Conservation (phyloP, 2,113 vertebrate genomes). For the Hippolais icterina region DNA sequence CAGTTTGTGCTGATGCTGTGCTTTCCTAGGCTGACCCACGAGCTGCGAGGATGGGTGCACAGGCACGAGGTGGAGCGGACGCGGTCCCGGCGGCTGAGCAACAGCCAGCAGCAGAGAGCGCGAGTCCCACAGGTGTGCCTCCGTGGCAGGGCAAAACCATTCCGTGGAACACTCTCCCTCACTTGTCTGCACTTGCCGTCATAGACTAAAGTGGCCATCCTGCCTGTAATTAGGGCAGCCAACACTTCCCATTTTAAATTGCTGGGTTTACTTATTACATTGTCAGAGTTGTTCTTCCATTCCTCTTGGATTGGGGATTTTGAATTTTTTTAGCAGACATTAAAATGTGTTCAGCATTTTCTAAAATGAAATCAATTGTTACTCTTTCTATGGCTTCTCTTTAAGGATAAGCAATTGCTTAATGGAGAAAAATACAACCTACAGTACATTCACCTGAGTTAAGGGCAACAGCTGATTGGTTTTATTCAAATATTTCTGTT, state of each 20-base stretch:
- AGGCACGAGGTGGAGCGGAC: slow-evolving; percentile 55
- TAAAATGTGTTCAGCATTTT: neutral
- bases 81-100: slow-evolving; percentile 8
- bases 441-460: neutral
- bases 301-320: neutral
- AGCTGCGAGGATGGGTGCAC: slow-evolving; percentile 60
- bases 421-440: neutral
- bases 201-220: neutral
- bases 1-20: neutral
- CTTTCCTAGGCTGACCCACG: slow-evolving; percentile 20
- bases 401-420: neutral
- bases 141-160: neutral
- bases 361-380: neutral
- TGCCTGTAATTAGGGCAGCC: neutral
- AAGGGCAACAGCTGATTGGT: neutral
- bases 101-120: slow-evolving; percentile 28
- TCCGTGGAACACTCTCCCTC: neutral
- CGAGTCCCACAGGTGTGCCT: neutral
- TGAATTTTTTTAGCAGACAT: neutral
- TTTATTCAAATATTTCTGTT: neutral
- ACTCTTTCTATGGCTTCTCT: neutral
- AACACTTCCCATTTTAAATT: neutral
- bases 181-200: neutral
- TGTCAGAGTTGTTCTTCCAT: neutral
- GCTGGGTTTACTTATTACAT: neutral